Evolutionary conservation across 1,140 invertebrate genomes (phyloP).

Genomic region (Drosophila azteca): DNA sequence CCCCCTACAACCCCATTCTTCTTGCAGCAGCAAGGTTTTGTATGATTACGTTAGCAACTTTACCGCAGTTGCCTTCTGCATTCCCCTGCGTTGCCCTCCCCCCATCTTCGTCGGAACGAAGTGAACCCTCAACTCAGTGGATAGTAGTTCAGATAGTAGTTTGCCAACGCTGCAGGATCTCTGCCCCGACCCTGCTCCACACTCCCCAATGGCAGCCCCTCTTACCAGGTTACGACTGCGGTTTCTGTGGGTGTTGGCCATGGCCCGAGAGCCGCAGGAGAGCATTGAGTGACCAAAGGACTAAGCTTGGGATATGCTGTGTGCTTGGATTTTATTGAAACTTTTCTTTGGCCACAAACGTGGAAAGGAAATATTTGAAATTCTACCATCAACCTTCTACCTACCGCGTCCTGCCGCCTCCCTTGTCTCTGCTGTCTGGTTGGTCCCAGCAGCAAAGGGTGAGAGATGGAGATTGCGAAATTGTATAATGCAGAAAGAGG

Average conservation of each 20-base stretch:
- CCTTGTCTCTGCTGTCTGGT: background rate
- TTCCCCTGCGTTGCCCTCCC: too few relatives aligned
- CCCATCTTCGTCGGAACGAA: too few relatives aligned
- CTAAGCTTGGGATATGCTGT: slow-evolving; percentile 56
- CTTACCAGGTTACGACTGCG: slow-evolving; percentile 65
- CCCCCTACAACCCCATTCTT: slow-evolving; percentile 9
- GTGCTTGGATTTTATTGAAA: slow-evolving; percentile 78
- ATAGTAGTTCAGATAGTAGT: slow-evolving; percentile 80
- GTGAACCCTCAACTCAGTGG: slow-evolving; percentile 49
- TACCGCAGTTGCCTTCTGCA: slow-evolving; percentile 63
- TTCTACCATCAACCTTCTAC: slow-evolving; percentile 13
- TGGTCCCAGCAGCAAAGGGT: background rate
- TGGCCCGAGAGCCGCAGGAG: slow-evolving; percentile 14
- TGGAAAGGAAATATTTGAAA: slow-evolving; percentile 74
- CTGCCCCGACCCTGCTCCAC: background rate
- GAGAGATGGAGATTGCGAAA: too few relatives aligned
- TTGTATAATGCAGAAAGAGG: too few relatives aligned
- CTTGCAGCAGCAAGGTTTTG: slow-evolving; percentile 71
- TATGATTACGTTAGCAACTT: slow-evolving; percentile 81
- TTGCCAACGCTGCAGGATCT: slow-evolving; percentile 62
- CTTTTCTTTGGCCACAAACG: slow-evolving; percentile 72
- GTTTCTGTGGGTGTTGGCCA: slow-evolving; percentile 68
- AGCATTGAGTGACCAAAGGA: slow-evolving; percentile 2
- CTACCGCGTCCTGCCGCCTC: background rate
- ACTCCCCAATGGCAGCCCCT: background rate